Conservation (phyloP, 1,140 invertebrate genomes). For the Aradophagus sp. region DNA sequence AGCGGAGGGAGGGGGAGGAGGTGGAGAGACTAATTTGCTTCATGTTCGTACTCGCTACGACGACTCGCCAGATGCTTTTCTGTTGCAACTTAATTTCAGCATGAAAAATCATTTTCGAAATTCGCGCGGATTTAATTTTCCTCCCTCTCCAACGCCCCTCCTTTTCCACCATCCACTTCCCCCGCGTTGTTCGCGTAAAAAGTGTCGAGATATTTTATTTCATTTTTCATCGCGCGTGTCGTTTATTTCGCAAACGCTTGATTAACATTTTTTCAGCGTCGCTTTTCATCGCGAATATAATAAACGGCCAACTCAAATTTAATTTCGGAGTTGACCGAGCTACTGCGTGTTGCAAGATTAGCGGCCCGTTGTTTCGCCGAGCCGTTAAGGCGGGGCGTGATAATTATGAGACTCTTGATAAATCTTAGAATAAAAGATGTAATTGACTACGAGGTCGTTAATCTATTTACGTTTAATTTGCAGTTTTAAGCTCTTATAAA, state of each 20-base stretch:
- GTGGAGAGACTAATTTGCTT: constrained; percentile 48
- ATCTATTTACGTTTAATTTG: too few relatives aligned
- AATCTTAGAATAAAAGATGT: background rate
- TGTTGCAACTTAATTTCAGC: constrained; percentile 43
- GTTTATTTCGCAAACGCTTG: too few relatives aligned
- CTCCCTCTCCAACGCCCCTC: constrained; percentile 7
- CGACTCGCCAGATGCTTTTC: constrained; percentile 42
- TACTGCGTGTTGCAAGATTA: background rate
- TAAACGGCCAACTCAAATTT: constrained; percentile 1
- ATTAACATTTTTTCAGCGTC: constrained; percentile 1
- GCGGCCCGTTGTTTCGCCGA: constrained; percentile 6
- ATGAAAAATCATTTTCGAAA: constrained; percentile 41
- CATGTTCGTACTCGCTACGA: constrained; percentile 32
- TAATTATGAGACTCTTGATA: constrained; percentile 11
- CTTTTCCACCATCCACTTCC: constrained; percentile 16
- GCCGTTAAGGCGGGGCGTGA: background rate
- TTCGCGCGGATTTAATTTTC: too few relatives aligned
- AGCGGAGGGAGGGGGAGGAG: constrained; percentile 13
- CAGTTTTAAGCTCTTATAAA: too few relatives aligned
- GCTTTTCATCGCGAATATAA: background rate
- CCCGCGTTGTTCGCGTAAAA: constrained; percentile 11
- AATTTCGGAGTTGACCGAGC: background rate
- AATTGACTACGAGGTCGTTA: constrained; percentile 3
- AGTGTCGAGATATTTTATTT: constrained; percentile 25
- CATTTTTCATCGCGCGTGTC: too few relatives aligned